Evolutionary conservation across 2,797 vertebrate species (phyloP), one percentile per base, ranked within the genome.

Genomic region (Melanotaenia nigrans): DNA sequence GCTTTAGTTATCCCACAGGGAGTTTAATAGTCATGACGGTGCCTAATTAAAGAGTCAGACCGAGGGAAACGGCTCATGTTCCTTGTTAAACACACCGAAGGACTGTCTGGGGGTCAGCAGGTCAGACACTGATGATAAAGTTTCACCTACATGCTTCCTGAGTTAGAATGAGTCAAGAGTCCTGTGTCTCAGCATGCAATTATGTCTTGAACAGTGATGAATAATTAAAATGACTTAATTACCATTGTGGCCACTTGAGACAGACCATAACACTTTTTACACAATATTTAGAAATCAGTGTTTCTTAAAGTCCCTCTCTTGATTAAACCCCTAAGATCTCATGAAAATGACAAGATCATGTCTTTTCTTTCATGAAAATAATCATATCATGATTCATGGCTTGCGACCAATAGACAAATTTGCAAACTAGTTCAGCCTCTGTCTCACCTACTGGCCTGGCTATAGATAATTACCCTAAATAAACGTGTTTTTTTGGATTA

Each of bases 71-170:
- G 7, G 81, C 87, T 90, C 82, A 28, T 80, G 81, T 91, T 92
- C 76, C 86, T 81, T 80, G 84, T 87, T 85, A 83, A 92, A 92
- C 86, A 88, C 32, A 75, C 84, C 45, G 70, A 74, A 63, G 76
- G 79, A 74, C 81, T 28, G 78, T 85, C 78, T 78, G 61, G 14
- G 60, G 89, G 73, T 90, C 78, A 83, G 24, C 5, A 45, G 85
- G 83, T 86, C 87, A 83, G 68, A 72, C 67, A 24, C 33, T 57
- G 66, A 77, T 68, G 77, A 72, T 84, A 73, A 83, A 58, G 78
- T 82, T 85, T 84, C 77, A 78, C 14, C 35, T 75, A 28, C 22
- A 22, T 54, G 73, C 70, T 85, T 77, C 80, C 76, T 64, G 68
- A 74, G 70, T 78, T 71, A 4, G 1, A 56, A 58, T 80, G 73